Base-by-base conservation (phyloP, 1,140 invertebrate species). In the Aphelinus atriplicis region DNA sequence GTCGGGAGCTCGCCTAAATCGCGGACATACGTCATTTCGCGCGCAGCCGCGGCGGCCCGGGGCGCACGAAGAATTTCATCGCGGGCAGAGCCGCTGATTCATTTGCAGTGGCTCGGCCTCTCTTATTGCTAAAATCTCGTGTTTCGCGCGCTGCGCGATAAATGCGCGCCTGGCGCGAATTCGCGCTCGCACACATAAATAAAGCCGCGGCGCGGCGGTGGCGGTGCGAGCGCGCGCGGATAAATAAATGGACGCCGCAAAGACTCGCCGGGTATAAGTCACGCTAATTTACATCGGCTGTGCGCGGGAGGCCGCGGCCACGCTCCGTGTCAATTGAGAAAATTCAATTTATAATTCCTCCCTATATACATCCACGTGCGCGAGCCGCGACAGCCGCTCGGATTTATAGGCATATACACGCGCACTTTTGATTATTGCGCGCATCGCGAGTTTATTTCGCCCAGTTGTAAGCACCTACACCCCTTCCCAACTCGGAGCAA, bases 331-430 rank as follows among this genome's bases (percentile, higher is more conserved):
- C 73, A 70, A 75, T 75, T 57, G 73, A 57, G 73, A 46, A 58
- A 70, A 70, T 75, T 75, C 47, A 70, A 75, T 70, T 75, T 70
- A 75, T 70, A 75, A 75, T 75, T 75, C 65, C 46, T 57, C 66
- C 60, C 26, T 26, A 26, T 26, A 26, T 26, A 26, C 26, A 26
- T 26, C 0, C 26, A 26, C 26, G 26, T 26, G 26, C 26, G 26
- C 26, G 26, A 26, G 26, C 26, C 26, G 26, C 26, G 26, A 26
- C 26, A 26, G 26, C 26, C 26, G 58, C 3, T 2, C 1, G 45
- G 47, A 73, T 73, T 73, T 67, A 73, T 73, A 26, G 26, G 26
- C 26, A 26, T 26, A 26, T 26, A 26, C 26, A 26, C 26, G 26
- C 26, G 56, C 3, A 9, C 3, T 48, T 68, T 67, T 73, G 64